Evolutionary conservation across 2,888 invertebrate species (phyloP).

Genomic region (Drosophila longiperda): DNA sequence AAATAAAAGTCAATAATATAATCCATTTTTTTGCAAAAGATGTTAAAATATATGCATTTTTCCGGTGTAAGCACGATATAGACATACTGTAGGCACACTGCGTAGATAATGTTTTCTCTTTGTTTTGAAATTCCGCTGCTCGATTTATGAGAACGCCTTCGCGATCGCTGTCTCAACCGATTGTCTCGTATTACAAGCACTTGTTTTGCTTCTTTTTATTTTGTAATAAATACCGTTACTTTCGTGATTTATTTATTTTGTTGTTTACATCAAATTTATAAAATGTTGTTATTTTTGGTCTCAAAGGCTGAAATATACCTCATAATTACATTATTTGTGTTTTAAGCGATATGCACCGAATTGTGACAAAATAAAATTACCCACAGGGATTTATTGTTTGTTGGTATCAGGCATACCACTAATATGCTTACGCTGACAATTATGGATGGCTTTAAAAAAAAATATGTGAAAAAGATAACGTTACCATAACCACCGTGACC

Average conservation of each 20-base stretch:
- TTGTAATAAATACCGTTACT: background rate
- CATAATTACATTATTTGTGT: background rate
- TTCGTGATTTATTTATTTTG: background rate
- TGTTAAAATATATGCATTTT: no score
- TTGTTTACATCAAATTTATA: background rate
- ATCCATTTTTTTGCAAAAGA: no score
- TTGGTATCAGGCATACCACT: background rate
- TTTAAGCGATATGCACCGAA: background rate
- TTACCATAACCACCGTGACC: constrained; percentile 4
- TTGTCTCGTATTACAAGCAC: no score
- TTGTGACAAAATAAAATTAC: background rate
- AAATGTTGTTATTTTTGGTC: background rate
- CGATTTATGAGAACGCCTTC: background rate
- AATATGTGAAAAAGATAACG: constrained; percentile 4
- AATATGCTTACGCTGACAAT: constrained; percentile 1
- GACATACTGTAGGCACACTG: no score
- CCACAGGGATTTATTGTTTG: background rate
- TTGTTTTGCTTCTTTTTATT: background rate
- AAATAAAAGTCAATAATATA: no score
- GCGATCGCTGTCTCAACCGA: background rate
- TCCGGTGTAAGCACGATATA: no score
- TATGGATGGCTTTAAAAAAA: constrained; percentile 9
- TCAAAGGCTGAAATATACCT: background rate
- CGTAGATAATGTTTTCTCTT: background rate
- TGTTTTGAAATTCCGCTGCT: background rate